Percentiles rank a stretch among this genome's conserved stretches.
phyloP scores from a whole-genome alignment of 2,888 invertebrate genomes.

The Machimus rusticus region DNA sequence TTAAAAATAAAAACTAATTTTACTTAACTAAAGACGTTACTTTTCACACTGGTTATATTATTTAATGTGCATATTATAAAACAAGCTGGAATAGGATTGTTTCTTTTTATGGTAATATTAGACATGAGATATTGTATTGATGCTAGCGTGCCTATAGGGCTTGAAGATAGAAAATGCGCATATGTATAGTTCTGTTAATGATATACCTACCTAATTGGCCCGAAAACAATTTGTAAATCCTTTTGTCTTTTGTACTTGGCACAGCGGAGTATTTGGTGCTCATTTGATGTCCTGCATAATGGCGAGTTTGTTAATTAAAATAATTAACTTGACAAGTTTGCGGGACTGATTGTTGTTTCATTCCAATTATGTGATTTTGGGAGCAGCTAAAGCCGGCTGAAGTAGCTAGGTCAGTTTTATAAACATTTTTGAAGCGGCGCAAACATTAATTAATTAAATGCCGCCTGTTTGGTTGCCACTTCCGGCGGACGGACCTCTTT shows the following conservation, averaged over 20 bases:
- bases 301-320: neutral
- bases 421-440: neutral
- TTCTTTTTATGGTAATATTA: neutral
- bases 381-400: neutral
- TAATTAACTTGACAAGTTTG: neutral
- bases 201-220: neutral
- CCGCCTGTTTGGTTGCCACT: neutral
- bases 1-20: too few species aligned
- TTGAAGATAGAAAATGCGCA: neutral
- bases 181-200: neutral
- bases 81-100: neutral
- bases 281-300: neutral
- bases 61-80: neutral
- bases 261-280: neutral
- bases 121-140: neutral
- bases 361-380: neutral
- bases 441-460: neutral
- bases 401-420: neutral
- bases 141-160: neutral
- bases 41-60: neutral
- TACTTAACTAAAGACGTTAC: too few species aligned
- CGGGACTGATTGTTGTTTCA: neutral
- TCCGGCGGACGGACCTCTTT: neutral
- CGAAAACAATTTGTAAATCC: neutral
- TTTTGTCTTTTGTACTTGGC: neutral